Evolutionary conservation across 2,113 vertebrate genomes (phyloP).

Genomic region (Aphelocoma coerulescens): DNA sequence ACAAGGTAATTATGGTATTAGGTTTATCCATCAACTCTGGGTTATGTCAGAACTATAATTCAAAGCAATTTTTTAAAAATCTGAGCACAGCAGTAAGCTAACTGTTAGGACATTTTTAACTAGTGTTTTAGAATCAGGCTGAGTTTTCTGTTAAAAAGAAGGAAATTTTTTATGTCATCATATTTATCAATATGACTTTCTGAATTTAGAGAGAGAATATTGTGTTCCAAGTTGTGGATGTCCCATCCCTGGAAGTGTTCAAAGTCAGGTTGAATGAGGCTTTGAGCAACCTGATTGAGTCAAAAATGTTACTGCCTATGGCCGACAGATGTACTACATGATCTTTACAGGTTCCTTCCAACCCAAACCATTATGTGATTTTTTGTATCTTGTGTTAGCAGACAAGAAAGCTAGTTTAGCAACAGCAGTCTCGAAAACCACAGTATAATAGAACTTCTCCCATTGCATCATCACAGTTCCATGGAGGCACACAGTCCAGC

Average conservation of each 20-base stretch:
- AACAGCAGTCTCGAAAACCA: neutral
- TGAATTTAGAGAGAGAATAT: neutral
- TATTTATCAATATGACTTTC: neutral
- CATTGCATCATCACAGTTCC: neutral
- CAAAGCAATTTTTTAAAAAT: neutral
- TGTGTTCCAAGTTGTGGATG: neutral
- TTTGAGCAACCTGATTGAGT: neutral
- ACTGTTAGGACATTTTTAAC: neutral
- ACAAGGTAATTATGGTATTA: neutral
- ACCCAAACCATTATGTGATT: neutral
- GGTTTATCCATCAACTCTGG: neutral
- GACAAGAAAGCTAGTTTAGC: neutral
- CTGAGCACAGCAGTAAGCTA: neutral
- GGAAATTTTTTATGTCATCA: neutral
- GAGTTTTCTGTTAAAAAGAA: neutral
- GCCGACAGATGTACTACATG: rapidly evolving
- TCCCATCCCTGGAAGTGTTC: neutral
- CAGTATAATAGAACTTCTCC: neutral
- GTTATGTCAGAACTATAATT: neutral
- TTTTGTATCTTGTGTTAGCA: neutral
- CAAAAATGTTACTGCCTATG: neutral
- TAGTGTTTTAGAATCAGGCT: neutral
- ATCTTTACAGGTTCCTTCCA: neutral
- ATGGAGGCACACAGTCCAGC: neutral
- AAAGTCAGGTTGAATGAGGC: neutral